phyloP scores from a whole-genome alignment of 2,888 invertebrate species.

The Hipparchia semele region DNA sequence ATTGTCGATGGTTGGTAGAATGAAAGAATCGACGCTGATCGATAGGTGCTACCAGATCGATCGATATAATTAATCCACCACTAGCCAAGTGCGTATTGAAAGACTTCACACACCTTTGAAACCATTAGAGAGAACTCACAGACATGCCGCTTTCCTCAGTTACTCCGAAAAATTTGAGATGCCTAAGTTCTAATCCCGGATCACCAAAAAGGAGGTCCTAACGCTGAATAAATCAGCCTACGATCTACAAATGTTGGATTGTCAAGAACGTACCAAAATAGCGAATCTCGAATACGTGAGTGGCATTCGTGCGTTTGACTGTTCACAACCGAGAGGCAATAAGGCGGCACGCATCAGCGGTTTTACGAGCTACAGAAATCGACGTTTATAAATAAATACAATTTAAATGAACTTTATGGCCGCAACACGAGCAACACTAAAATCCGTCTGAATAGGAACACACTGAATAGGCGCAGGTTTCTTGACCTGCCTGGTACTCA shows the following conservation, averaged over 20 bases:
- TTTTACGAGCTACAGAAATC: conserved; percentile 70
- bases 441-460: conserved; percentile 3
- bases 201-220: too few relatives aligned
- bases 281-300: conserved; percentile 52
- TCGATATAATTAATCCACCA: too few relatives aligned
- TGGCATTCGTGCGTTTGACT: conserved; percentile 57
- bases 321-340: conserved; percentile 45
- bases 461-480: background rate
- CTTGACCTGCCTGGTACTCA: background rate
- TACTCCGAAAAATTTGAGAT: too few relatives aligned
- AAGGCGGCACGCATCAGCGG: conserved; percentile 48
- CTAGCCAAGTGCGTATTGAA: too few relatives aligned
- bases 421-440: conserved; percentile 47
- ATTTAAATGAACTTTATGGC: conserved; percentile 65
- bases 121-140: too few relatives aligned
- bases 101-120: too few relatives aligned
- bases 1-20: too few relatives aligned
- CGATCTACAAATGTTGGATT: conserved; percentile 6
- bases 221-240: background rate
- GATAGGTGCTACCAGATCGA: too few relatives aligned
- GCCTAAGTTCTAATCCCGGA: too few relatives aligned
- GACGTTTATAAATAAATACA: conserved; percentile 73
- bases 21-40: too few relatives aligned
- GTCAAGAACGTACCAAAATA: conserved; percentile 55
- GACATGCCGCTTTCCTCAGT: too few relatives aligned